Percentiles rank a stretch among this genome's conserved stretches.
Conservation (phyloP, 2,888 invertebrate genomes). For the Enchytraeus crypticus region DNA sequence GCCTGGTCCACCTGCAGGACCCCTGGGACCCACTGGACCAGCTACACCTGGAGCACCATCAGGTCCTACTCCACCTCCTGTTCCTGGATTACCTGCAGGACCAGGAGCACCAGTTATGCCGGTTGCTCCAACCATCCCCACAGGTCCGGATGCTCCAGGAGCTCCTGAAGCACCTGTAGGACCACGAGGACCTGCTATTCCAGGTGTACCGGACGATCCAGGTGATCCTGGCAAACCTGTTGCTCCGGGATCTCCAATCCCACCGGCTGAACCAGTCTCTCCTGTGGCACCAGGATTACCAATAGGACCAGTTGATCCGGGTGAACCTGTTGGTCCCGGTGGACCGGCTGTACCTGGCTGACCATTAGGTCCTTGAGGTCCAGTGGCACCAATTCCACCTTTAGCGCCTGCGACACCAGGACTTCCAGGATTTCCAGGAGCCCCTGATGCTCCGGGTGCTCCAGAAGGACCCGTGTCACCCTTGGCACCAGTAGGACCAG, state of each 20-base stretch:
- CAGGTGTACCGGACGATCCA: constrained; percentile 14
- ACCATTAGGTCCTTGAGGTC: constrained; percentile 7
- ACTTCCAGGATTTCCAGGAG: background rate
- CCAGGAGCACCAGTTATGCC: background rate
- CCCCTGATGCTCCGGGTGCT: background rate
- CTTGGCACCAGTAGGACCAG: background rate
- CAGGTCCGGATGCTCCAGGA: constrained; percentile 4
- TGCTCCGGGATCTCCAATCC: constrained; percentile 7
- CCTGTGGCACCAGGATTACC: constrained; percentile 9
- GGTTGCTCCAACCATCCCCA: background rate
- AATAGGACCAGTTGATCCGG: constrained; percentile 10
- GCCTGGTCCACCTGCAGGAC: constrained; percentile 14
- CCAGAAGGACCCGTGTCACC: background rate
- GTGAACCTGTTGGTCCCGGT: constrained; percentile 5
- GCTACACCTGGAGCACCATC: constrained; percentile 12
- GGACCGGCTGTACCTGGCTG: background rate
- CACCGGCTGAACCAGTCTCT: constrained; percentile 1
- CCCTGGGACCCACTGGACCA: constrained; percentile 3
- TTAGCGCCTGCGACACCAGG: background rate
- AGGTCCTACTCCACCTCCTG: constrained; percentile 1
- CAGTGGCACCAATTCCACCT: constrained; percentile 1
- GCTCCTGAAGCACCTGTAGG: constrained; percentile 14
- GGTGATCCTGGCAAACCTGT: constrained; percentile 11
- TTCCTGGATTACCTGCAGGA: background rate
- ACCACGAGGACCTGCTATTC: constrained; percentile 10